Evolutionary conservation across 2,797 vertebrate species (phyloP), one percentile per base, ranked within the genome.

Genomic region (Catamblyrhynchus diadema): DNA sequence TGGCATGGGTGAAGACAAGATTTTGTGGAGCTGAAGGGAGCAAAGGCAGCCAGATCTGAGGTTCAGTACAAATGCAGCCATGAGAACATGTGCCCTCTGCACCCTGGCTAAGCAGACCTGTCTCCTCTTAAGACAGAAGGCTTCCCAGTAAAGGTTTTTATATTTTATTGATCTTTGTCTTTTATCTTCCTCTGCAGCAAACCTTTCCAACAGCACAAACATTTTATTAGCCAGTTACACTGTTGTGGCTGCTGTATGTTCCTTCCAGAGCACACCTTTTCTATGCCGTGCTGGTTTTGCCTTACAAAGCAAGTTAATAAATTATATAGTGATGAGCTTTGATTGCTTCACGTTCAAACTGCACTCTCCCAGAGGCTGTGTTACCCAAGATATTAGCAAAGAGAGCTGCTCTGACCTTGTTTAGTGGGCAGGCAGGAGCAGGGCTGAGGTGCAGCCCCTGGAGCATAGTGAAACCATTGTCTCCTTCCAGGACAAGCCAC

Each of bases 131-230:
- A 92, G 89, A 80, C 73, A 91, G 66, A 91, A 88, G 35, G 74
- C 44, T 90, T 86, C 82, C 66, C 85, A 80, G 82, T n/a, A 67
- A 92, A 92, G 72, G 48, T 64, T 93, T 96, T 95, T 95, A 86
- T 81, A 80, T 93, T 93, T 93, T 81, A 92, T 93, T 94, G 91
- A 95, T 93, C 88, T 94, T 84, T 67, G 89, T 73, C 85, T 96
- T 96, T 94, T 90, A 94, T 91, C 66, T 91, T 77, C 53, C 91
- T 88, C 91, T 90, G 88, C 91, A 94, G 93, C 67, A 88, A 95
- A 86, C 64, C 93, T 60, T 94, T 94, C 73, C 56, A 81, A 25
- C 77, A 90, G 78, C 82, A 86, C 78, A 81, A 96, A 94, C 73
- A 57, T 88, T 93, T 93, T 90, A 90, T 80, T 70, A 82, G 73